Base-by-base conservation (phyloP, 2,113 vertebrate species). In the Atrichornis clamosus region DNA sequence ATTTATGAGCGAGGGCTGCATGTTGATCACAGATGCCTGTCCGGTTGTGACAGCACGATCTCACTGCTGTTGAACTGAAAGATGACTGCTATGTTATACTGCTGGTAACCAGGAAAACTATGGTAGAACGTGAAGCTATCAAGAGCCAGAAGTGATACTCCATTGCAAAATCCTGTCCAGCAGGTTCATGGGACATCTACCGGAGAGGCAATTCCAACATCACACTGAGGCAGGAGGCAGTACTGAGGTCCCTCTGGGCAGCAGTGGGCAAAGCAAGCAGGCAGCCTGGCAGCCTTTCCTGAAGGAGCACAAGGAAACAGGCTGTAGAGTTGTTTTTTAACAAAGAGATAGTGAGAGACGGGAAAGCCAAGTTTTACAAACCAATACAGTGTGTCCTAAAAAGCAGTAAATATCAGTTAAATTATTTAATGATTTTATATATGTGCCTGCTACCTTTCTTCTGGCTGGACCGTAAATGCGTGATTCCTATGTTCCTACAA, bases 261-360 rank as follows among this genome's bases (percentile, higher is more conserved):
- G 88, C 89, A 41, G 24, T n/a, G 81, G 83, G 81, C 96, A 97
- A 93, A 87, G 81, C 86, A 94, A 96, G 76, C 75, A 73, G 67
- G 52, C 95, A 52, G 53, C 39, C 83, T 95, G 96, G 93, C 85
- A 93, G 67, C 8, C 3, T 67, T 65, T 76, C 86, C 69, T 20
- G 44, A 56, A 18, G 6, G 42, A 90, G 49, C 33, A 82, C 95
- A 95, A 88, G 78, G 50, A 74, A 6, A 9, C 74, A 94, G 68
- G 93, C 64, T 95, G 78, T 56, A 77, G 55, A 76, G 69, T 32
- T 93, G 75, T 46, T 96, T 94, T 84, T 78, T 50, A 92, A 74
- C 79, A 76, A 65, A 76, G 80, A 84, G 75, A 90, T 47, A 32
- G 26, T 53, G 76, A 93, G 50, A 78, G 78, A 56, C 41, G 82